phyloP scores from a whole-genome alignment of 1,140 invertebrate genomes.

The Drosophila auraria region DNA sequence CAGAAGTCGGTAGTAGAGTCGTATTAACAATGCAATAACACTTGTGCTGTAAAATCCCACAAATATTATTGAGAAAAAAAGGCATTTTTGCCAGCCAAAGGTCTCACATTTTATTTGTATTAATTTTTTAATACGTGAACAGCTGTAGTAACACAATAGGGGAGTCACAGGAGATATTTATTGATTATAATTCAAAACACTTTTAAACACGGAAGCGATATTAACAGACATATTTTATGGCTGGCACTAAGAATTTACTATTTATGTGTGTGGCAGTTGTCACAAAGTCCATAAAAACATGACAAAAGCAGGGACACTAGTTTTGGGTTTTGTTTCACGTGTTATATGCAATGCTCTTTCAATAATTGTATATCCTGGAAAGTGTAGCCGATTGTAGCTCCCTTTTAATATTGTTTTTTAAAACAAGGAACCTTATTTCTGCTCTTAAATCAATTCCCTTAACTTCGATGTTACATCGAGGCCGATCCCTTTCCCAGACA shows the following conservation, averaged over 20 bases:
- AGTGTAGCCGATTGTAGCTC: neutral
- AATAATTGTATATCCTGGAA: no score
- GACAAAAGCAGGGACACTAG: neutral
- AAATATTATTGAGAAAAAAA: neutral
- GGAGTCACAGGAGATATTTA: neutral
- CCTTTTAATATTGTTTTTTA: neutral
- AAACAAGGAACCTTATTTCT: neutral
- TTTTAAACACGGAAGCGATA: neutral
- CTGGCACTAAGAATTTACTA: neutral
- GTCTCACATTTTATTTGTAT: conserved; percentile 9
- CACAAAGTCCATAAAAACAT: no score
- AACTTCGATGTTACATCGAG: no score
- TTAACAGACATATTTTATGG: conserved; percentile 14
- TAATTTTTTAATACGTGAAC: neutral
- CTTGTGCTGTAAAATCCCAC: neutral
- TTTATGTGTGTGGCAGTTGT: neutral
- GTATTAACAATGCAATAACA: conserved; percentile 2
- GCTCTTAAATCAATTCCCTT: neutral
- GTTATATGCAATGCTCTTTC: no score
- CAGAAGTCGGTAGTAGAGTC: neutral
- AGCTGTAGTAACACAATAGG: neutral
- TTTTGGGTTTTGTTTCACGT: no score
- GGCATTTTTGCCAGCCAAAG: neutral
- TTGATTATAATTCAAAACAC: conserved; percentile 12
- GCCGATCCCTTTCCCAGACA: neutral